A percentile compares a stretch with the other conserved stretches of the same genome.
Evolutionary conservation across 2,113 vertebrate genomes (phyloP).

Genomic region (Rhinogobius similis): DNA sequence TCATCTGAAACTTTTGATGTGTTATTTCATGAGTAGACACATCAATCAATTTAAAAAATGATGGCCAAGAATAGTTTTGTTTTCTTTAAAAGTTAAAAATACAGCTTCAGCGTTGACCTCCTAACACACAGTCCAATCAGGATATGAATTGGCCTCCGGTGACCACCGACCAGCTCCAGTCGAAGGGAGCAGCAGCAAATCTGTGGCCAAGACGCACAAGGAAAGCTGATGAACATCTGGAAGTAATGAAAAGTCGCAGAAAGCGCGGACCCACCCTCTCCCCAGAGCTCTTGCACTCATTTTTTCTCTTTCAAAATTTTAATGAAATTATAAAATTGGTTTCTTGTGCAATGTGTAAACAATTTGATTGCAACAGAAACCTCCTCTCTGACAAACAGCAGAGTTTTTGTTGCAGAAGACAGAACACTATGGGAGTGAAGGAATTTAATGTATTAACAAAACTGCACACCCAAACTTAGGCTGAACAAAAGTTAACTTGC

Average conservation of each 20-base stretch:
- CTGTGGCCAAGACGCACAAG: slow-evolving; percentile 37
- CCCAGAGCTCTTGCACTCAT: slow-evolving; percentile 62
- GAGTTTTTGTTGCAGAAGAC: neutral
- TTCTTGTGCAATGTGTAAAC: slow-evolving; percentile 15
- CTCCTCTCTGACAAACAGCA: neutral
- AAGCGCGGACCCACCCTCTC: slow-evolving; percentile 76
- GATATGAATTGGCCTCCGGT: slow-evolving; percentile 3
- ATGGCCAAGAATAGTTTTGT: slow-evolving; percentile 6
- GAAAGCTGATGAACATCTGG: slow-evolving; percentile 75
- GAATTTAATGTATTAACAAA: neutral
- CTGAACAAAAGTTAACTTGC: neutral
- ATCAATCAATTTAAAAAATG: neutral
- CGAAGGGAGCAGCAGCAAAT: slow-evolving; percentile 30
- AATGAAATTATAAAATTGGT: slow-evolving; percentile 33
- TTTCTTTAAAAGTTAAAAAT: slow-evolving; percentile 4
- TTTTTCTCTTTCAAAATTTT: slow-evolving; percentile 19
- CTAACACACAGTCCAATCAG: slow-evolving; percentile 20
- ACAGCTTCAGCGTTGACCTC: neutral
- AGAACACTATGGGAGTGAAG: neutral
- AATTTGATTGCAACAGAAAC: neutral
- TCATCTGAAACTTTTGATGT: neutral
- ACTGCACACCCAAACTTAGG: neutral
- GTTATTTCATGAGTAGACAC: neutral
- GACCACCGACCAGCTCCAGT: slow-evolving; percentile 22
- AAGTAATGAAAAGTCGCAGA: slow-evolving; percentile 75